A percentile compares a stretch with the other conserved stretches of the same genome.
phyloP scores from a whole-genome alignment of 2,113 vertebrate genomes.

The Aphelocoma coerulescens region DNA sequence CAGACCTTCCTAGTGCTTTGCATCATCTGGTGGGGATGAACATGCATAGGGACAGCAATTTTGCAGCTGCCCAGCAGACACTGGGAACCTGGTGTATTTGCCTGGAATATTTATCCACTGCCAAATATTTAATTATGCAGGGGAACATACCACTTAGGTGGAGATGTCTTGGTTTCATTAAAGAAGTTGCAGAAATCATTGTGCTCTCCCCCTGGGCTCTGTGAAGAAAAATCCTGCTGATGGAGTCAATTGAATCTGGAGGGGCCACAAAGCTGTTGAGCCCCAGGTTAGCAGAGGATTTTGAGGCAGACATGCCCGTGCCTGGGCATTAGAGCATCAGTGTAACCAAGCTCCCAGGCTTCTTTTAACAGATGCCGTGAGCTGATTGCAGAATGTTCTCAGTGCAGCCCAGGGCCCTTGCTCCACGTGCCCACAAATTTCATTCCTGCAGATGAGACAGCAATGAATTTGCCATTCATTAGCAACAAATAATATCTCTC shows the following conservation, averaged over 20 bases:
- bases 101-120: not conserved
- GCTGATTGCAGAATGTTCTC: constrained; percentile 4
- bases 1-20: not conserved
- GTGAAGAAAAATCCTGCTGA: constrained; percentile 32
- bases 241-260: constrained; percentile 13
- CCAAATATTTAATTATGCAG: constrained; percentile 31
- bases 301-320: not conserved
- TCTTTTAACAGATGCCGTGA: not conserved
- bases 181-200: constrained; percentile 19
- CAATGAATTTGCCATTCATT: constrained; percentile 56
- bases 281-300: constrained; percentile 17
- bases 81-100: not conserved
- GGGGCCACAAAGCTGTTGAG: not conserved
- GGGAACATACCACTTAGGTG: not conserved
- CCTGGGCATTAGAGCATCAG: not conserved
- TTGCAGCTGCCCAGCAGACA: not conserved
- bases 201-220: not conserved
- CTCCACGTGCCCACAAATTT: not conserved
- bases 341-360: not conserved
- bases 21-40: fast-evolving
- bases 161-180: constrained; percentile 33
- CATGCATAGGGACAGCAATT: not conserved
- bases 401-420: not conserved
- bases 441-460: not conserved
- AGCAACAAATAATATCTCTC: constrained; percentile 56